Evolutionary conservation across 2,888 invertebrate species (phyloP).

Genomic region (Notocelia uddmanniana): DNA sequence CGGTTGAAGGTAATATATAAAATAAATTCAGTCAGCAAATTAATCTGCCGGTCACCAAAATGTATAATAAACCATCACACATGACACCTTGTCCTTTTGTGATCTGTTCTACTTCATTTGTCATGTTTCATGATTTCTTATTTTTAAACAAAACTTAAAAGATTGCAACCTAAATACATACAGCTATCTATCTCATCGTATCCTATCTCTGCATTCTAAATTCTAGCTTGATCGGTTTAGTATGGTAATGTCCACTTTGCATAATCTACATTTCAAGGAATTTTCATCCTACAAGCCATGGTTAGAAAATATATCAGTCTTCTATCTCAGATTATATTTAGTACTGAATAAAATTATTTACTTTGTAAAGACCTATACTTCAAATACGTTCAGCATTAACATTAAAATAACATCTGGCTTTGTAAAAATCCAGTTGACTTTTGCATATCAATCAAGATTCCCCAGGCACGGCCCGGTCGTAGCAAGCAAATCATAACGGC

Average conservation of each 20-base stretch:
- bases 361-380: neutral
- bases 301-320: constrained; percentile 23
- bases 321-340: neutral
- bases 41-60: neutral
- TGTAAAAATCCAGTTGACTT: constrained; percentile 53
- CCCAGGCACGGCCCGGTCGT: constrained; percentile 54
- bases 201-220: constrained; percentile 31
- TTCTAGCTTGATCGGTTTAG: constrained; percentile 35
- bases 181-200: constrained; percentile 1
- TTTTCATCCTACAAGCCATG: constrained; percentile 34
- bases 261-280: constrained; percentile 40
- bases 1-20: neutral
- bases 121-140: constrained; percentile 8
- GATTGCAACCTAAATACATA: constrained; percentile 12
- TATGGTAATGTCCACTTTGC: constrained; percentile 41
- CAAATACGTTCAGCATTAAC: neutral
- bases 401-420: constrained; percentile 11
- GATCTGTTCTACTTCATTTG: neutral
- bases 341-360: neutral
- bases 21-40: neutral
- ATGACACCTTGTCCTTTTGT: neutral
- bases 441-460: constrained; percentile 65
- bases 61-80: neutral
- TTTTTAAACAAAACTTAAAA: constrained; percentile 2
- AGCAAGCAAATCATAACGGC: constrained; percentile 63